A percentile compares a stretch with the other conserved stretches of the same genome.
Conservation (phyloP, 2,797 vertebrate species). For the Anomalospiza imberbis region DNA sequence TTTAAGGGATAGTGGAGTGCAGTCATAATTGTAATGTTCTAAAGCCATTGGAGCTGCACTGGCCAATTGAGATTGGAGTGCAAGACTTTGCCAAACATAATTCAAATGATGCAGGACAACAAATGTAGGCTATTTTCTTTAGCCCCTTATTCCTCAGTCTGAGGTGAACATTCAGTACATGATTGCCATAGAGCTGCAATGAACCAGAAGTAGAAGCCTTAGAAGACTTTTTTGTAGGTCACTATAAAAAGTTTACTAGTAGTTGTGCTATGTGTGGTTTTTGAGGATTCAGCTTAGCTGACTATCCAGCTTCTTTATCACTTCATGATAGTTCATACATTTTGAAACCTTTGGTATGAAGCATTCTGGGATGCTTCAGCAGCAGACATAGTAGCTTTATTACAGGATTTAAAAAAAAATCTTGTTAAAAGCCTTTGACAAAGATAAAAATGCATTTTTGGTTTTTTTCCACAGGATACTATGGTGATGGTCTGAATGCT, state of each 20-base stretch:
- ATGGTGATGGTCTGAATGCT: slow-evolving; percentile 90
- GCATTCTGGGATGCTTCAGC: background rate
- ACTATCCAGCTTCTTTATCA: background rate
- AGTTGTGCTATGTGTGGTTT: background rate
- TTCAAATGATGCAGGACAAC: background rate
- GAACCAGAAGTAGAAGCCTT: background rate
- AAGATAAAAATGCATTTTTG: slow-evolving; percentile 54
- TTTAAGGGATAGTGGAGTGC: background rate
- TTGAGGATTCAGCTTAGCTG: background rate
- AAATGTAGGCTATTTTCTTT: background rate
- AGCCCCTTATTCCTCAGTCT: background rate
- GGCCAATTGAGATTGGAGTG: background rate
- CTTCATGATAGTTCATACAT: background rate
- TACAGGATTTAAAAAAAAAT: background rate
- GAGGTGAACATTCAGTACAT: background rate
- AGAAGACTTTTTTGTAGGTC: background rate
- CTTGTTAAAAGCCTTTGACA: slow-evolving; percentile 27
- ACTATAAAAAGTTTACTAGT: background rate
- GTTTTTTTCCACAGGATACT: slow-evolving; percentile 87
- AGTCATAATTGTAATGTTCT: background rate
- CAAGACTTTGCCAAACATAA: background rate
- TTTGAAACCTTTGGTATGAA: background rate
- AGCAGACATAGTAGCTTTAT: background rate
- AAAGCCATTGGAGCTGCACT: background rate
- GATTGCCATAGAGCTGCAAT: background rate